A percentile compares a stretch with the other conserved stretches of the same genome.
phyloP scores from a whole-genome alignment of 2,797 vertebrate genomes.

The Poliocrania exsul region DNA sequence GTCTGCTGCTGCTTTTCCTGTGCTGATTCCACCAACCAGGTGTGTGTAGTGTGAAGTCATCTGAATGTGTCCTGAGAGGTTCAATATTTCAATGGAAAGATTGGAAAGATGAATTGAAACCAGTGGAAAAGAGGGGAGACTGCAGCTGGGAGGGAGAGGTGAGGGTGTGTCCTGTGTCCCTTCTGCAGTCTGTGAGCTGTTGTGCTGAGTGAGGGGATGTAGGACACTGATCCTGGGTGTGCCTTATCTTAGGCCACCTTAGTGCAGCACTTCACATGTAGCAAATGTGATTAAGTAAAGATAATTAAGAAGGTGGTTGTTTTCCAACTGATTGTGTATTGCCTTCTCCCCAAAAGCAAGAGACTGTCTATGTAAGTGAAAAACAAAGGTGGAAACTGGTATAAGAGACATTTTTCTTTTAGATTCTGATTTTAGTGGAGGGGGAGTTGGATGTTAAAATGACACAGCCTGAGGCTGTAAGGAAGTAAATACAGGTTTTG shows the following conservation, averaged over 20 bases:
- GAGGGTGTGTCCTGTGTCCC: background rate
- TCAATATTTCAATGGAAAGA: rapidly evolving
- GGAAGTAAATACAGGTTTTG: background rate
- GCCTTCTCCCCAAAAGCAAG: background rate
- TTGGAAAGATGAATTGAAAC: background rate
- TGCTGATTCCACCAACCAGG: background rate
- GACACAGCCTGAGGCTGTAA: background rate
- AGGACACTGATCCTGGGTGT: background rate
- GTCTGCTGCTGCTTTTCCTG: background rate
- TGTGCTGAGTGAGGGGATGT: background rate
- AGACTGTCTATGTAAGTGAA: background rate
- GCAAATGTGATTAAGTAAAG: background rate
- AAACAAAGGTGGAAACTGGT: background rate
- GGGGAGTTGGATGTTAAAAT: background rate
- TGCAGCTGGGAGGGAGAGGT: background rate
- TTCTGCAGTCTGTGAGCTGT: background rate
- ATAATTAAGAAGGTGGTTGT: rapidly evolving
- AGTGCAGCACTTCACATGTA: rapidly evolving
- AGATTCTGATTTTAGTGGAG: background rate
- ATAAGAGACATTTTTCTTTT: background rate
- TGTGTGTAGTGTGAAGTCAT: background rate
- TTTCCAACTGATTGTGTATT: background rate
- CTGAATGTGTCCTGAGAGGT: background rate
- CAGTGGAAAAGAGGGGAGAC: background rate
- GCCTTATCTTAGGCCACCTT: background rate